Percentiles rank a stretch among this genome's conserved stretches.
Conservation (phyloP, 2,888 invertebrate genomes). For the Lymantria dispar region DNA sequence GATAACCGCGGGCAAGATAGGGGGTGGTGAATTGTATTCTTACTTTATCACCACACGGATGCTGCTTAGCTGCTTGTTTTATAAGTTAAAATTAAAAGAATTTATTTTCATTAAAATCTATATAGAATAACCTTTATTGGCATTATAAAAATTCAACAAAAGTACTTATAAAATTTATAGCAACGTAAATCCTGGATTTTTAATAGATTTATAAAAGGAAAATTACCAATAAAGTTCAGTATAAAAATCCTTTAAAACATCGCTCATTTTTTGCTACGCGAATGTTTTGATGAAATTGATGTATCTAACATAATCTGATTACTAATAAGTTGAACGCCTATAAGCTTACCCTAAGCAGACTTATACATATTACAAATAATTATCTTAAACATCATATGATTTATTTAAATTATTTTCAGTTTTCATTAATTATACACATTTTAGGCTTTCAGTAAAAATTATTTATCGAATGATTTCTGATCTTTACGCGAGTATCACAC, state of each 20-base stretch:
- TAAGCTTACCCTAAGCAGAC: no score
- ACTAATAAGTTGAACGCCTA: not conserved
- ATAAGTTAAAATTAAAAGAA: not conserved
- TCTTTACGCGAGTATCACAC: no score
- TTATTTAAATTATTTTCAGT: no score
- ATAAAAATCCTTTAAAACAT: slow-evolving; percentile 19
- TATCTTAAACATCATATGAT: no score
- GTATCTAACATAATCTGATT: not conserved
- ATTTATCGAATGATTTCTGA: no score
- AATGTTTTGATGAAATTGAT: slow-evolving; percentile 3
- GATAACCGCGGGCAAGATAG: no score
- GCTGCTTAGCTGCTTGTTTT: no score
- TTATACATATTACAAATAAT: no score
- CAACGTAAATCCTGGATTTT: slow-evolving; percentile 4
- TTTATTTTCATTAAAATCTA: slow-evolving; percentile 30
- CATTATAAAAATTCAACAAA: slow-evolving; percentile 21
- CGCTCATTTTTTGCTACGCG: not conserved
- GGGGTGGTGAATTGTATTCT: no score
- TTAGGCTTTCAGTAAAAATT: no score
- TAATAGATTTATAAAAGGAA: slow-evolving; percentile 2
- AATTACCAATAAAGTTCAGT: not conserved
- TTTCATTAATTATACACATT: no score
- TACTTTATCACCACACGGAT: no score
- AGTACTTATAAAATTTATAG: not conserved
- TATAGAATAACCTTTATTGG: slow-evolving; percentile 9